phyloP scores from a whole-genome alignment of 2,888 invertebrate species.

The Eristalis intricaria region DNA sequence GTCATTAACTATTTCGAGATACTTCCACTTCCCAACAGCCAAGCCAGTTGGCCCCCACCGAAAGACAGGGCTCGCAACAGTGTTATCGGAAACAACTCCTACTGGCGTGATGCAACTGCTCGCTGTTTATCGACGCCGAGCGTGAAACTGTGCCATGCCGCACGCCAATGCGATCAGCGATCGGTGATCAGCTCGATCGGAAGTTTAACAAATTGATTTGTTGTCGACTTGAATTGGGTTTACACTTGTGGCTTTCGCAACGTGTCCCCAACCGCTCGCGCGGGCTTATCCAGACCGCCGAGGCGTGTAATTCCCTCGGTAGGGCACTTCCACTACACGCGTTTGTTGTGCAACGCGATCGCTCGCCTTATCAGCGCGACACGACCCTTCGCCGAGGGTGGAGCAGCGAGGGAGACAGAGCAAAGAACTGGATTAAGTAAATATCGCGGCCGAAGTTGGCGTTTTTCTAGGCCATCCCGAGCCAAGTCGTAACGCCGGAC shows the following conservation, averaged over 20 bases:
- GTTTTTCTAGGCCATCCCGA: conserved; percentile 51
- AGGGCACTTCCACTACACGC: conserved; percentile 23
- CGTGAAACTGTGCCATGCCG: conserved; percentile 11
- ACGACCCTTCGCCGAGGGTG: not conserved
- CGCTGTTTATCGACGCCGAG: conserved; percentile 8
- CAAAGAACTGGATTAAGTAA: conserved; percentile 61
- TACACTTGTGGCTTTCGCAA: conserved; percentile 35
- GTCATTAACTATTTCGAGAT: conserved; percentile 54
- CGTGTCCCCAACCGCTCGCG: conserved; percentile 4
- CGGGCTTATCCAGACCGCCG: conserved; percentile 11
- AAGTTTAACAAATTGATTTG: conserved; percentile 50
- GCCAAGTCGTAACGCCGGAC: conserved; percentile 35
- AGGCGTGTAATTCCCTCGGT: conserved; percentile 4
- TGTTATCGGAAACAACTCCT: conserved; percentile 7
- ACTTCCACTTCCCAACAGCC: conserved; percentile 20
- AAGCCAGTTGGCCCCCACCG: not conserved
- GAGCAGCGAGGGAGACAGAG: not conserved
- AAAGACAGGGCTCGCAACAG: not conserved
- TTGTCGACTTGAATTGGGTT: conserved; percentile 1
- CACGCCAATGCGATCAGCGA: conserved; percentile 21
- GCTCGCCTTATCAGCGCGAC: conserved; percentile 36
- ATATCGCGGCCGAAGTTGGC: conserved; percentile 30
- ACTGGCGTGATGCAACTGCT: conserved; percentile 45
- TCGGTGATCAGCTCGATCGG: conserved; percentile 14
- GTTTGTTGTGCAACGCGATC: conserved; percentile 52